Evolutionary conservation across 2,888 invertebrate genomes (phyloP).

Genomic region (Clusia tigrina): DNA sequence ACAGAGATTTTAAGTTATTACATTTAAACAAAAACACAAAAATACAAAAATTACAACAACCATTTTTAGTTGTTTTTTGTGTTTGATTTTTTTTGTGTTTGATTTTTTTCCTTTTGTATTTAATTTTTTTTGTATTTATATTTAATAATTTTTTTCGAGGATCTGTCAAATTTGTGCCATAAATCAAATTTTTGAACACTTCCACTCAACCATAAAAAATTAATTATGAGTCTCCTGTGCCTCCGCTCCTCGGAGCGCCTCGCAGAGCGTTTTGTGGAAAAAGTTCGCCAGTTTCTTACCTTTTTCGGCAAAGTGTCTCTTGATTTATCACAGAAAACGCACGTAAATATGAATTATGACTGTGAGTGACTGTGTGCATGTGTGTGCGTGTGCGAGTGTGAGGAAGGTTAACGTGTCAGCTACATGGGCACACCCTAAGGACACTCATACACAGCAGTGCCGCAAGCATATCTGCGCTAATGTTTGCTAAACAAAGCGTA

Average conservation of each 20-base stretch:
- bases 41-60: neutral
- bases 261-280: neutral
- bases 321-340: neutral
- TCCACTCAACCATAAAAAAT: conserved; percentile 4
- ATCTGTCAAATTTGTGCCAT: neutral
- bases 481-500: conserved; percentile 53
- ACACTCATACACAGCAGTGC: neutral
- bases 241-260: neutral
- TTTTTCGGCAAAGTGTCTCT: neutral
- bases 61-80: too few relatives aligned
- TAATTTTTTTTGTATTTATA: too few relatives aligned
- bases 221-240: conserved; percentile 4
- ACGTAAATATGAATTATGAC: conserved; percentile 5
- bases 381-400: neutral
- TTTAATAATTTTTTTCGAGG: neutral
- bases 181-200: neutral
- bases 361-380: neutral
- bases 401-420: neutral
- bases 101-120: too few relatives aligned
- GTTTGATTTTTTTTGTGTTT: too few relatives aligned
- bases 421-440: neutral
- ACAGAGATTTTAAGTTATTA: too few relatives aligned
- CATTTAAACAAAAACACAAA: neutral
- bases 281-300: neutral
- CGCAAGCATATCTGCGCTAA: conserved; percentile 17